Evolutionary conservation across 2,113 vertebrate genomes (phyloP), one percentile per base, ranked within the genome.

Genomic region (Furnarius figulus): DNA sequence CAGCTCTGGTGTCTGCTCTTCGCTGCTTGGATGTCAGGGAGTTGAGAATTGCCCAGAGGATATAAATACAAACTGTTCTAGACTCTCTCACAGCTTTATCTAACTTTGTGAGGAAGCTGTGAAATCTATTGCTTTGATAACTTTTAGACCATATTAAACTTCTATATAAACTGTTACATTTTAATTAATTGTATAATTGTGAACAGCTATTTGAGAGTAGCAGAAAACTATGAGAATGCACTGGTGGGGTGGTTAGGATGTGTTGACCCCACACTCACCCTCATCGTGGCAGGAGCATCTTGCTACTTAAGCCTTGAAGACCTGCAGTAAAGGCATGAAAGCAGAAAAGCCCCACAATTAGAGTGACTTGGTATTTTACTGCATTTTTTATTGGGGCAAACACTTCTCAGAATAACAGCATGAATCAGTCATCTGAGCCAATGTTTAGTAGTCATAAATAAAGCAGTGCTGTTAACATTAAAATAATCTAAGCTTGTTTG

Each of bases 201-300:
- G 59, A 81, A 62, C 9, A 35, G n/a, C 28, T 33, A 58, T 73
- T 77, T n/a, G 23, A 27, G 12, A 66, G n/a, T 14, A 90, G 24
- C 1, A 6, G n/a, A 28, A 76, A 53, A 33, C 27, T 17, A 12
- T 0, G 0, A 46, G 61, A 61, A 81, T 39, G 42, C 52, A 62
- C 6, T 7, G 35, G 10, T 8, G 4, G 33, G 12, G 27, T 81
- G n/a, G 28, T 37, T 46, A 44, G 50, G n/a, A 56, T 0, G 2
- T 30, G 28, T 30, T 88, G 66, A 47, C n/a, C 24, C 8, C 53
- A 50, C 1, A 0, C 27, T 47, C 17, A 47, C 13, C 9, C 16
- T 56, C 55, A 37, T 13, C 4, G 19, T 12, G 49, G 68, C 66
- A 68, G 30, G 3, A 85, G 5, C 17, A 75, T 75, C 35, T 50